phyloP scores from a whole-genome alignment of 2,113 vertebrate genomes.

The Rattus norvegicus region GRCr8 NC_086022.1:120799501-120800000 shows the following conservation, averaged over 20 bases:
- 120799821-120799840: neutral
- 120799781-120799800: neutral
- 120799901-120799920: too few species aligned
- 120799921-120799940: neutral
- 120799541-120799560: neutral
- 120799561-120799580: neutral
- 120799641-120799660: neutral
- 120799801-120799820: neutral
- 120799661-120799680: neutral
- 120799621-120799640: too few species aligned
- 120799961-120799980: neutral
- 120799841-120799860: neutral
- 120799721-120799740: neutral
- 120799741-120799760: neutral
- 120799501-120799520: too few species aligned
- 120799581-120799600: too few species aligned
- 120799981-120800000: neutral
- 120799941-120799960: neutral
- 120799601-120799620: too few species aligned
- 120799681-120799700: neutral
- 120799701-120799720: neutral
- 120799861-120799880: neutral
- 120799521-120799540: neutral
- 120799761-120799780: neutral
- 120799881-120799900: neutral